phyloP scores from a whole-genome alignment of 2,113 vertebrate species.

The Gracilinanus agilis region DNA sequence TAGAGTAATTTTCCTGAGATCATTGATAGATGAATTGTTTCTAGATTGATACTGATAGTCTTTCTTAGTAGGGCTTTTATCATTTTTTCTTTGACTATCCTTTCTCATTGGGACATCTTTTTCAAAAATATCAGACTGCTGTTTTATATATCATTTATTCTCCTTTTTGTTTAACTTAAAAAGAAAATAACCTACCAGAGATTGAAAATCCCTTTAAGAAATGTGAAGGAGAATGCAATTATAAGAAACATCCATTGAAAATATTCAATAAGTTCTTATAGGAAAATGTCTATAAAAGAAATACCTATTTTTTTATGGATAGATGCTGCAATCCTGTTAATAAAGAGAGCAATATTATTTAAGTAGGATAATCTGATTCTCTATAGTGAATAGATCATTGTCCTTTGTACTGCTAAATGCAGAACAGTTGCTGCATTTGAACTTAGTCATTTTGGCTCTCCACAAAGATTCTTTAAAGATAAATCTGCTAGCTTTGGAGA shows the following conservation, averaged over 20 bases:
- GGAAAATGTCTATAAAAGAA: not conserved
- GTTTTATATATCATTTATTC: not conserved
- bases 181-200: not conserved
- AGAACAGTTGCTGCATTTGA: constrained; percentile 57
- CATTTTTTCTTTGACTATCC: not conserved
- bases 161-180: constrained; percentile 5
- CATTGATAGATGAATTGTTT: not conserved
- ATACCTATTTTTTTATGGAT: not conserved
- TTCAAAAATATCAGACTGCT: not conserved
- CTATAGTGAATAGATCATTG: constrained; percentile 55
- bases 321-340: not conserved
- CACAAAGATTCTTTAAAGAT: constrained; percentile 61
- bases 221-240: not conserved
- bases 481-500: constrained; percentile 70
- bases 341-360: not conserved
- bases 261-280: constrained; percentile 6
- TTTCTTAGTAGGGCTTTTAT: not conserved
- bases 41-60: not conserved
- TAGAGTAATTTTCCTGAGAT: not conserved
- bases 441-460: constrained; percentile 56
- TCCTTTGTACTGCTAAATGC: constrained; percentile 47
- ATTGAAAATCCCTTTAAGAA: not conserved
- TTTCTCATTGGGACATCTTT: constrained; percentile 10
- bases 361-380: constrained; percentile 12
- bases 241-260: not conserved